Base-by-base conservation (phyloP, 2,888 invertebrate species). In the Coelinius sp. region DNA sequence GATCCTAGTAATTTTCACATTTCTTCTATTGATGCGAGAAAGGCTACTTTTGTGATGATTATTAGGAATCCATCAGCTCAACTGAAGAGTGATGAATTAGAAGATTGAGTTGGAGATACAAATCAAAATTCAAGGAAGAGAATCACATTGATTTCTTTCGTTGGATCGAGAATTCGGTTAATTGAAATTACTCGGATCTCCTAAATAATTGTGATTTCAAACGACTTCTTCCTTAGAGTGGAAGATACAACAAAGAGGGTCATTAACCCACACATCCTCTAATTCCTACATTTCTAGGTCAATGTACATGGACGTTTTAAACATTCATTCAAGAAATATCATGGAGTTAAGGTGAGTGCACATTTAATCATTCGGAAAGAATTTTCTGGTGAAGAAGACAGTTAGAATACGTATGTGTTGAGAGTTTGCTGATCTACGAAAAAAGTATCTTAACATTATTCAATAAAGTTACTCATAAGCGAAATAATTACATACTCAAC, bases 181-280 rank as follows among this genome's bases (percentile, higher is more conserved):
- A 24, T 24, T 31, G 49, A 20, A 66, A 52, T 52, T 52, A 22
- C 27, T n/a, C 12, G 24, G 24, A 53, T 56, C 3, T 27, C 56
- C 4, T n/a, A 14, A 14, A 25, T 24, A 17, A 68, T 44, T 53
- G 68, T 53, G 53, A 59, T 56, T 53, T 25, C 38, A 35, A 14
- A 25, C 31, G 46, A 68, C 59, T 59, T 56, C 27, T n/a, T 44
- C 41, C 44, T 68, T 41, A 41, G 44, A 25, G 59, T 59, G 68
- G 59, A 68, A 44, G 68, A 68, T 22, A 14, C 1, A 27, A n/a
- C 2, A 56, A 56, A 56, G 25, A 56, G 56, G 56, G 56, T 56
- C 12, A 56, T 27, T 2, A 59, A 59, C 41, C 8, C 17, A 14
- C 52, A 56, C 10, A 41, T 41, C 38, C 41, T 25, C 53, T 53